Base-by-base conservation (phyloP, 2,113 vertebrate genomes). In the Eira barbara region DNA sequence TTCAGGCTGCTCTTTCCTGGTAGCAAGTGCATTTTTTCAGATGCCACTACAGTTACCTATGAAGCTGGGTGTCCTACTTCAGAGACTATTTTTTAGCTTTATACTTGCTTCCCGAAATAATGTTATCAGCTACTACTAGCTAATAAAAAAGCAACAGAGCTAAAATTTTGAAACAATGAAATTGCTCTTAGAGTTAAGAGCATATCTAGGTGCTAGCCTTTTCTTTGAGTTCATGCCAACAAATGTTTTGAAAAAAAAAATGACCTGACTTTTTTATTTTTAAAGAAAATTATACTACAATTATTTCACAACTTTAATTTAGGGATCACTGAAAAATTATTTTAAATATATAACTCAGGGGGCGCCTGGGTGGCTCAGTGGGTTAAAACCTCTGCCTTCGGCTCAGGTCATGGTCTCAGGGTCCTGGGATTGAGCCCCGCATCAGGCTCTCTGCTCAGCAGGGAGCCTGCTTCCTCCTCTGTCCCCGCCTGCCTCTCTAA, bases 1-100 rank as follows among this genome's bases (percentile, higher is more conserved):
- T 74, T 92, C 14, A 52, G 47, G 34, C 31, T 84, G 45, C 3
- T 61, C 49, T 97, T 94, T 90, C 31, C 18, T 78, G 29, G 69
- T 25, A 45, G n/a, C 10, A 67, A 71, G 6, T 76, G 42, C 45
- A 81, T 49, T 69, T 63, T 89, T 87, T 34, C 3, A 73, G 95
- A 55, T 74, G 57, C 9, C 10, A 39, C 49, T 67, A 39, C 52
- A n/a, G 91, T 84, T 76, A 76, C 14, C 42, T 55, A 47, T 45
- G 78, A 88, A 80, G 39, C 34, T 81, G 20, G 88, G 47, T 8
- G 74, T 57, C 27, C 15, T 74, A 45, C 55, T 92, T 94, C 49
- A 78, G 63, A 85, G 67, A 94, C n/a, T 47, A 87, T 36, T 89
- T 96, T 97, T 34, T 79, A 86, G 49, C 21, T 63, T 67, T 55